Evolutionary conservation across 2,888 invertebrate genomes (phyloP).

Genomic region (Erebia epiphron): DNA sequence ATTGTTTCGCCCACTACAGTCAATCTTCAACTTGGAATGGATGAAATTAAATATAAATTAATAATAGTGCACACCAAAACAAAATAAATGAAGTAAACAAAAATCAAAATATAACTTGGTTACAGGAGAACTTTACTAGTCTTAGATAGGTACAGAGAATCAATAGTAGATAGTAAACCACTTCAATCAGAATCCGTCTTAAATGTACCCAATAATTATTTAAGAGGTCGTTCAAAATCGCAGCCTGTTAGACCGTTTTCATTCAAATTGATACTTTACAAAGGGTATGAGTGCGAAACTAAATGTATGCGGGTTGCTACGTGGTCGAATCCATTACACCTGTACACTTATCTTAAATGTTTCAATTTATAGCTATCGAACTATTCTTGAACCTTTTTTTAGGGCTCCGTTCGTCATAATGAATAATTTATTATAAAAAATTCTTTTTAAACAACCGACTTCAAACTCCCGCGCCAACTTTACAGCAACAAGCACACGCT

Average conservation of each 20-base stretch:
- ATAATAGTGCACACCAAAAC: too few species aligned
- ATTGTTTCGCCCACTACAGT: too few species aligned
- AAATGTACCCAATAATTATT: constrained; percentile 16
- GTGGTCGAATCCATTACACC: constrained; percentile 14
- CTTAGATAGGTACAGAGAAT: not conserved
- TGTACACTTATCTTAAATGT: constrained; percentile 5
- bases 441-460: too few species aligned
- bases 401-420: too few species aligned
- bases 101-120: too few species aligned
- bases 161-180: not conserved
- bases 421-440: too few species aligned
- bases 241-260: constrained; percentile 11
- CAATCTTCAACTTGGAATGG: too few species aligned
- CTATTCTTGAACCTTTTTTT: not conserved
- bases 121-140: too few species aligned
- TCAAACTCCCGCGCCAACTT: too few species aligned
- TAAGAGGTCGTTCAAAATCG: constrained; percentile 14
- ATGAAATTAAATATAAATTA: too few species aligned
- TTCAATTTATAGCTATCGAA: constrained; percentile 9
- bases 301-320: constrained; percentile 26
- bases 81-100: too few species aligned
- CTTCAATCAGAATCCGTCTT: constrained; percentile 22
- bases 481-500: too few species aligned
- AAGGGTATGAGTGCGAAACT: constrained; percentile 2
- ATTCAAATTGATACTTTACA: constrained; percentile 18